Percentiles rank a stretch among this genome's conserved stretches.
Conservation (phyloP, 2,113 vertebrate species). For the Lamprotornis superbus region DNA sequence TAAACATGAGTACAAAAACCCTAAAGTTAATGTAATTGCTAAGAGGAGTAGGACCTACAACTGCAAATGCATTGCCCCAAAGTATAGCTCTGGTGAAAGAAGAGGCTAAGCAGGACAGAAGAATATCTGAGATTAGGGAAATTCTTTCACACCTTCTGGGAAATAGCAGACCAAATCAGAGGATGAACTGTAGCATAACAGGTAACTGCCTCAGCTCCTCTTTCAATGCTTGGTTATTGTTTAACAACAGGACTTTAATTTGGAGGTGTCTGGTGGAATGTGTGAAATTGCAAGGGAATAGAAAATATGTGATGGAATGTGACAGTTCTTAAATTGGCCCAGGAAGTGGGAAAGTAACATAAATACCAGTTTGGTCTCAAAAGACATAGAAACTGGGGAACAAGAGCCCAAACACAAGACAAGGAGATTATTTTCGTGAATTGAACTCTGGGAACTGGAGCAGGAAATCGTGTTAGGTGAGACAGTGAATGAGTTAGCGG, state of each 20-base stretch:
- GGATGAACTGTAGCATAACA: neutral
- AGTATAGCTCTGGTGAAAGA: neutral
- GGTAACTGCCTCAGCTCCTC: neutral
- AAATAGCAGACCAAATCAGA: neutral
- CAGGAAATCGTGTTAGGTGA: conserved; percentile 1
- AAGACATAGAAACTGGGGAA: neutral
- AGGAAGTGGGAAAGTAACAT: neutral
- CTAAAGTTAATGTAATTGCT: neutral
- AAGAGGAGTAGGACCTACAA: neutral
- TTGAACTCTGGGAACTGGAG: conserved; percentile 1
- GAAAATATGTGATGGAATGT: neutral
- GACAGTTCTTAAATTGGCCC: neutral
- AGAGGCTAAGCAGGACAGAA: neutral
- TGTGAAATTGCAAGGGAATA: neutral
- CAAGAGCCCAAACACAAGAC: neutral
- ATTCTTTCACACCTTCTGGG: neutral
- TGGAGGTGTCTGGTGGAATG: neutral
- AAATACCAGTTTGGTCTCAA: neutral
- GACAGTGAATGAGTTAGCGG: neutral
- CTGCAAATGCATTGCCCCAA: neutral
- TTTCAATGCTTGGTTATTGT: neutral
- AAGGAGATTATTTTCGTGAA: neutral
- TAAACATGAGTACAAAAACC: neutral
- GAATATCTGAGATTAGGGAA: neutral
- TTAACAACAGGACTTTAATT: neutral